Base-by-base conservation (phyloP, 2,113 vertebrate species). In the Rana temporaria region DNA sequence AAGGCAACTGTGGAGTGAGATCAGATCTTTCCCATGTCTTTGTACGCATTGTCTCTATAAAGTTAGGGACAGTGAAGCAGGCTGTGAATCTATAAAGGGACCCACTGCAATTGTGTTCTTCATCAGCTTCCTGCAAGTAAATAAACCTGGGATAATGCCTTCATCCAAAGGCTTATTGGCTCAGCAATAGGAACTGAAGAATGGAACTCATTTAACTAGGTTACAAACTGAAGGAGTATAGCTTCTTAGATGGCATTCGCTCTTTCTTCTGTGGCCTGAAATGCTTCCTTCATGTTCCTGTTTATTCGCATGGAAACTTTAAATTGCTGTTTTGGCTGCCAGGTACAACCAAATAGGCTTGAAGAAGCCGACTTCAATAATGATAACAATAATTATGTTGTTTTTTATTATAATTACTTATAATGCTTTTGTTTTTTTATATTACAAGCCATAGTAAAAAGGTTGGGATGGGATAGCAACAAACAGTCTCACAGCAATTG, bases 81-180 rank as follows among this genome's bases (percentile, higher is more conserved):
- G 81, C 86, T 89, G 82, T 78, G 75, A 81, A 69, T 81, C 78
- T 55, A 65, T 15, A 81, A 78, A 80, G 81, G 85, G 79, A 82
- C 79, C 60, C 84, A 86, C 87, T 90, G 81, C 38, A 84, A 76
- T 65, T 85, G 85, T 85, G 83, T 84, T 89, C 84, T 76, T 88
- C 89, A 90, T 84, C 89, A 87, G 88, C 87, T 88, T 89, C 89
- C 87, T 55, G 88, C 0, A 62, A 93, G 89, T 88, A 88, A 87
- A 84, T 87, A 88, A 91, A 90, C 85, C 92, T 88, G 87, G 87
- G 86, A 85, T 89, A 92, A 94, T 88, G 86, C 88, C 89, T 90
- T 94, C 90, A 89, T 71, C 6, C 90, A 95, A 95, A 95, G 91
- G 92, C 91, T 93, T 92, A 94, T 85, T 94, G 91, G 93, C 88